These are phyloP conservation scores for Drosophila putrida DNA, from an alignment of 2,888 invertebrate species.

Conservation along the genomic window DNA sequence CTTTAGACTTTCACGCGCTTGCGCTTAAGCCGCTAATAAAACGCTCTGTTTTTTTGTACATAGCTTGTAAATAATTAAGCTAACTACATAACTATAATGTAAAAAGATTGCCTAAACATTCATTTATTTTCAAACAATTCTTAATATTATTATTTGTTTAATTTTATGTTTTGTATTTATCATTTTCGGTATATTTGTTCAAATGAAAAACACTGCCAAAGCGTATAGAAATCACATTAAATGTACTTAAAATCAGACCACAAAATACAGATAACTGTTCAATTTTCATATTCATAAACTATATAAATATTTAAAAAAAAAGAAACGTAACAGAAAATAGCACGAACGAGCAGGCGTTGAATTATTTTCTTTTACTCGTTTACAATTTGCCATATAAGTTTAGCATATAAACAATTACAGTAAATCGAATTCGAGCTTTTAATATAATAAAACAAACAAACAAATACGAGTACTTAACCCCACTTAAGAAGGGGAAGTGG, in stretches of 20 bases:
- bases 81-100: constrained; percentile 21
- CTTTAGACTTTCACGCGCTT: constrained; percentile 52
- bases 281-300: constrained; percentile 20
- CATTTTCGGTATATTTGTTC: constrained; percentile 70
- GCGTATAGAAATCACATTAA: constrained; percentile 82
- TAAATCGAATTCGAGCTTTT: constrained; percentile 83
- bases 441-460: constrained; percentile 49
- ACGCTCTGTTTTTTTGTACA: constrained; percentile 68
- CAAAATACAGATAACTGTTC: constrained; percentile 39
- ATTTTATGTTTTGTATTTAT: neutral
- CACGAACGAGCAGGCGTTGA: constrained; percentile 25
- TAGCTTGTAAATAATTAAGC: constrained; percentile 69
- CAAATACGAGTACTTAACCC: constrained; percentile 17
- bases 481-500: constrained; percentile 29
- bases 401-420: constrained; percentile 61
- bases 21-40: constrained; percentile 56
- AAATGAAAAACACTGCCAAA: constrained; percentile 83
- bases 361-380: constrained; percentile 29
- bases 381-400: constrained; percentile 54
- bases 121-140: neutral
- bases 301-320: constrained; percentile 9
- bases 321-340: constrained; percentile 34
- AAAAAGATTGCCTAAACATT: constrained; percentile 21
- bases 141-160: neutral
- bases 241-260: constrained; percentile 50